A percentile compares a stretch with the other conserved stretches of the same genome.
These are phyloP conservation scores for Brachirus orientalis DNA, from an alignment of 2,113 vertebrate species.

Conservation along the genomic window DNA sequence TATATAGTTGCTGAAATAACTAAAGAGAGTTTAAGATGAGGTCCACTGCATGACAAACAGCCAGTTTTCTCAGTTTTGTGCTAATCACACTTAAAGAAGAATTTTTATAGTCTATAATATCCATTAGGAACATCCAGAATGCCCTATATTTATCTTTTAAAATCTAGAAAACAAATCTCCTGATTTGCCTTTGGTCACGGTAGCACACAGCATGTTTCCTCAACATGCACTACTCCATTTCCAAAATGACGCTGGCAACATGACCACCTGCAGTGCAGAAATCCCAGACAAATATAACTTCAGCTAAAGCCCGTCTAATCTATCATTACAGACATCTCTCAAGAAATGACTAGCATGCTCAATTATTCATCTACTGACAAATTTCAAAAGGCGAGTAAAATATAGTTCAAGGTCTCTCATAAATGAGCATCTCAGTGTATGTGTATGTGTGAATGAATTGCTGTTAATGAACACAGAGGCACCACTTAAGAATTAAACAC, in stretches of 20 bases:
- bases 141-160: conserved; percentile 30
- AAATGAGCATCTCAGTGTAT: neutral
- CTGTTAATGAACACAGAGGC: neutral
- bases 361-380: conserved; percentile 60
- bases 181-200: conserved; percentile 6
- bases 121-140: neutral
- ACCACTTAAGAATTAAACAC: neutral
- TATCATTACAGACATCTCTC: conserved; percentile 56
- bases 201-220: conserved; percentile 41
- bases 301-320: conserved; percentile 58
- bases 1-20: no score
- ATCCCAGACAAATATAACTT: conserved; percentile 63
- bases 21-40: conserved; percentile 20
- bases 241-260: conserved; percentile 38
- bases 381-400: conserved; percentile 44
- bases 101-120: conserved; percentile 16
- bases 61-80: conserved; percentile 17
- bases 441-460: neutral
- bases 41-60: conserved; percentile 14
- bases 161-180: conserved; percentile 21
- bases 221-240: conserved; percentile 40
- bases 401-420: conserved; percentile 23
- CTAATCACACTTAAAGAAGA: conserved; percentile 23
- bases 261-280: conserved; percentile 48
- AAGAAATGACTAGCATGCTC: conserved; percentile 44